Conservation (phyloP, 1,140 invertebrate genomes). For the Nylanderia fulva region DNA sequence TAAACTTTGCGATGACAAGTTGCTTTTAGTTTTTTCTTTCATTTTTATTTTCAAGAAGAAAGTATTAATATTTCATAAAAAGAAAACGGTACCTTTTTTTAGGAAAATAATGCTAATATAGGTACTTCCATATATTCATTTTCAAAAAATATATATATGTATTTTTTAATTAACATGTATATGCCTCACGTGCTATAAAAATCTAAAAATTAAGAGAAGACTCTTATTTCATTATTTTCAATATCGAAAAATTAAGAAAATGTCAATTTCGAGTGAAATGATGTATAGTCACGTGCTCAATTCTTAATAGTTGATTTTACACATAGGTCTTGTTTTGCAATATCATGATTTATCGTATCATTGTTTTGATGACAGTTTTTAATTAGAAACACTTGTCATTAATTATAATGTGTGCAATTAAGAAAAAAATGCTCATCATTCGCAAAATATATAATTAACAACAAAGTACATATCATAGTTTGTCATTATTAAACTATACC, state of each 20-base stretch:
- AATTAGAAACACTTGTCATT: conserved; percentile 1
- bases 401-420: not conserved
- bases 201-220: not conserved
- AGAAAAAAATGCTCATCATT: conserved; percentile 14
- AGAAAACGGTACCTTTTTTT: conserved; percentile 11
- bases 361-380: conserved; percentile 15
- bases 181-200: not conserved
- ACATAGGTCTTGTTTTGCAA: not conserved
- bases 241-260: conserved; percentile 11
- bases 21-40: not conserved
- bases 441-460: not conserved
- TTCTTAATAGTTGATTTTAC: not conserved
- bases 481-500: not conserved
- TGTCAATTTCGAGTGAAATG: conserved; percentile 20
- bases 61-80: conserved; percentile 1
- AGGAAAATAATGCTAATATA: not conserved
- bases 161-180: too few species aligned
- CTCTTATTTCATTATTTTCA: not conserved
- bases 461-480: not conserved
- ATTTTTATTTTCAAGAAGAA: not conserved
- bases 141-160: too few species aligned
- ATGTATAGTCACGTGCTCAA: conserved; percentile 6
- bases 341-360: conserved; percentile 13
- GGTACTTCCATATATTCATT: too few species aligned
- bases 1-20: not conserved